A percentile compares a stretch with the other conserved stretches of the same genome.
Conservation (phyloP, 30 jellyfish, hydroid and myxozoan species). For the Mastigias papua region DNA sequence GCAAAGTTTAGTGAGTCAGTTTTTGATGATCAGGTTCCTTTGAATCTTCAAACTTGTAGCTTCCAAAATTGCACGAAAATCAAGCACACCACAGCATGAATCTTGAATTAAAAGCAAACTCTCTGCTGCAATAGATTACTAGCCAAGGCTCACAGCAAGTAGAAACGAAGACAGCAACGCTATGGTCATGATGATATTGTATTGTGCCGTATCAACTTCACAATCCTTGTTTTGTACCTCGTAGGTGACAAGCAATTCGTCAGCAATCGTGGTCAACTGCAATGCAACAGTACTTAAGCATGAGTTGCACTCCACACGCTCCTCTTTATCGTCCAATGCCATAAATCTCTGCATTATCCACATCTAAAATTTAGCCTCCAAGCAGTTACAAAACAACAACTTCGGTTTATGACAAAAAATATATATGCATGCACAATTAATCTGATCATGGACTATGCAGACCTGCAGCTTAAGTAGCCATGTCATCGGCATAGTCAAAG, state of each 20-base stretch:
- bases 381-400: not conserved
- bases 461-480: not conserved
- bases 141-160: constrained; percentile 1
- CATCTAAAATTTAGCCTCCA: not conserved
- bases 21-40: too few species aligned
- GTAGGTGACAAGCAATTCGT: not conserved
- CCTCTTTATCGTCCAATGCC: not conserved
- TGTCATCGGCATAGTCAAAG: constrained; percentile 29
- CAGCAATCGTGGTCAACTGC: constrained; percentile 12
- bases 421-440: not conserved
- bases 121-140: not conserved
- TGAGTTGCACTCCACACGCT: not conserved
- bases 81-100: too few species aligned
- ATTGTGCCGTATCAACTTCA: not conserved
- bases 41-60: too few species aligned
- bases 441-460: not conserved
- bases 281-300: not conserved
- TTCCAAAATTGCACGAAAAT: too few species aligned
- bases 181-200: not conserved
- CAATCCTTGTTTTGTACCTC: not conserved
- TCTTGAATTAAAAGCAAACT: too few species aligned
- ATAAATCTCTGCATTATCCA: not conserved
- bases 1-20: too few species aligned
- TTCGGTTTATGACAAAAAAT: not conserved
- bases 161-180: not conserved